Evolutionary conservation across 1,140 invertebrate genomes (phyloP).

Genomic region (Papilio machaon): DNA sequence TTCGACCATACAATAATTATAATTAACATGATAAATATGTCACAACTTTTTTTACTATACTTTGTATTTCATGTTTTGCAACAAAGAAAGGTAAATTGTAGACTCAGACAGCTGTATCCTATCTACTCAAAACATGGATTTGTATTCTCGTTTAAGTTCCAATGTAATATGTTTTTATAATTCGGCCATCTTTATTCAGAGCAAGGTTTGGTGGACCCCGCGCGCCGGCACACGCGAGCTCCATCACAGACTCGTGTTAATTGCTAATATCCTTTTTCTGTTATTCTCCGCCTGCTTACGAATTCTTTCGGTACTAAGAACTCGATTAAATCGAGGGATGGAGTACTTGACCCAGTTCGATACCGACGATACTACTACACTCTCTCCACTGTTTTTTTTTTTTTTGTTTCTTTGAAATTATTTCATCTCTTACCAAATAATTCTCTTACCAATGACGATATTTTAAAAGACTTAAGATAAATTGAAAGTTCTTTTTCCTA

Average conservation of each 20-base stretch:
- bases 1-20: neutral
- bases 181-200: neutral
- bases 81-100: neutral
- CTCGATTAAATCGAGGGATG: neutral
- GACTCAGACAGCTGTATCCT: neutral
- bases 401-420: neutral
- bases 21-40: neutral
- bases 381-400: neutral
- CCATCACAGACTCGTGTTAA: neutral
- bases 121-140: neutral
- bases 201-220: neutral
- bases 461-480: neutral
- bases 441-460: no score
- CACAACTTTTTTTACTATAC: neutral
- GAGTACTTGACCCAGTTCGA: neutral
- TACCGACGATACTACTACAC: neutral
- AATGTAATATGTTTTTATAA: slow-evolving; percentile 22
- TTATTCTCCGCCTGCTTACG: slow-evolving; percentile 7
- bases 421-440: neutral
- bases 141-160: neutral
- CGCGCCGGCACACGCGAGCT: neutral
- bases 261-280: slow-evolving; percentile 23
- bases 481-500: neutral
- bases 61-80: neutral
- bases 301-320: slow-evolving; percentile 2